These are phyloP conservation scores for Drosophila longiperda DNA, from an alignment of 2,888 invertebrate species.

Conservation along the genomic window DNA sequence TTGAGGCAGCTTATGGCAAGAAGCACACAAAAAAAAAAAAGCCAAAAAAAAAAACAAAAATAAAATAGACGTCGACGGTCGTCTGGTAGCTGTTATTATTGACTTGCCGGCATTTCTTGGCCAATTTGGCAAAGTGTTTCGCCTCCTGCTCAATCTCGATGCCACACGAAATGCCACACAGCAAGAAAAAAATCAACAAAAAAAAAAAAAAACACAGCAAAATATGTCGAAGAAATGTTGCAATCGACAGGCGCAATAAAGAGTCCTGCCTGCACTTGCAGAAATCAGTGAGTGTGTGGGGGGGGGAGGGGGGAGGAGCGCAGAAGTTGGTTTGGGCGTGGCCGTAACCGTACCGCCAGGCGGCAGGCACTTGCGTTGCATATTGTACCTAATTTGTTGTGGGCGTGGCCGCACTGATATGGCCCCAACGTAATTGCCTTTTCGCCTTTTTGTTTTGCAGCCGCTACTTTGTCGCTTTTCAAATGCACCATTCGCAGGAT, in stretches of 20 bases:
- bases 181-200: slow-evolving; percentile 6
- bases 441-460: slow-evolving; percentile 67
- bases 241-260: slow-evolving; percentile 77
- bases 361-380: slow-evolving; percentile 63
- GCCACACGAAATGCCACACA: slow-evolving; percentile 50
- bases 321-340: slow-evolving; percentile 8
- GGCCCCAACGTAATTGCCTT: slow-evolving; percentile 67
- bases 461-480: slow-evolving; percentile 10
- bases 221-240: slow-evolving; percentile 41
- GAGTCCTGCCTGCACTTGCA: slow-evolving; percentile 20
- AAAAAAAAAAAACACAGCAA: neutral
- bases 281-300: no score
- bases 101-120: slow-evolving; percentile 69
- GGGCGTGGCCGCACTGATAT: slow-evolving; percentile 72
- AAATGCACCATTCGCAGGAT: neutral
- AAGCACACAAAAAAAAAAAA: slow-evolving; percentile 9
- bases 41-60: slow-evolving; percentile 6
- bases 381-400: slow-evolving; percentile 69
- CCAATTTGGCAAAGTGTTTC: slow-evolving; percentile 79
- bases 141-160: slow-evolving; percentile 38
- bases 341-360: slow-evolving; percentile 55
- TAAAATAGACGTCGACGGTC: slow-evolving; percentile 35
- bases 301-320: neutral
- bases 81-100: slow-evolving; percentile 60
- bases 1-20: slow-evolving; percentile 2